Base-by-base conservation (phyloP, 2,797 vertebrate genomes). In the Scolopax rusticola region DNA sequence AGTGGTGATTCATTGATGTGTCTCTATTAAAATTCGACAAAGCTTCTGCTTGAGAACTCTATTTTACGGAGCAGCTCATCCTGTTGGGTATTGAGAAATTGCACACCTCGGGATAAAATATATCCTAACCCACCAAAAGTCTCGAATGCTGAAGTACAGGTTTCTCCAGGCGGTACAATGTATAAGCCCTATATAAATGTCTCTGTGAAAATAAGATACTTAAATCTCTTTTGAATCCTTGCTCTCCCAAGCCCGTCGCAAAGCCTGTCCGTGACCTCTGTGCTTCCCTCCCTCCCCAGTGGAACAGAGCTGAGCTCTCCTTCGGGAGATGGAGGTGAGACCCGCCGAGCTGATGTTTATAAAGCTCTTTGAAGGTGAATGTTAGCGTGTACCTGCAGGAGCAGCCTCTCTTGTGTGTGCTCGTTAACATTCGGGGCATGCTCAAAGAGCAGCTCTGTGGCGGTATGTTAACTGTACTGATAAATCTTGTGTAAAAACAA, bases 401-500 rank as follows among this genome's bases (percentile, higher is more conserved):
- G 82, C 89, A 41, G 95, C 82, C 51, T n/a, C 45, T 43, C 71
- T 82, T 3, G 7, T 33, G 64, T 1, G 68, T 1, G 7, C 87
- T 90, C n/a, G 70, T 97, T 86, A 28, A 43, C 93, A 96, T 95
- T 9, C 96, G 87, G 96, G 83, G 54, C 93, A 90, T 47, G 96
- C 96, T 87, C 65, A 2, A 64, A 17, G 56, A 84, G 94, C 94
- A 48, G 91, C 92, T 88, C 96, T 6, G 87, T 48, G 94, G 53
- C n/a, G 4, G 20, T 38, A 11, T 79, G 94, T 84, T 95, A 95
- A 88, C 94, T 9, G 87, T 40, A 59, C 96, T 82, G 96, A 95
- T 96, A 95, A 95, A 96, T 96, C 91, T 76, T 8, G 47, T 94
- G 94, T 95, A 88, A 91, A 95, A 97, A 95, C 95, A 97, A 88